Evolutionary conservation across 2,888 invertebrate genomes (phyloP).

Genomic region (Lycocerus yunnanus): DNA sequence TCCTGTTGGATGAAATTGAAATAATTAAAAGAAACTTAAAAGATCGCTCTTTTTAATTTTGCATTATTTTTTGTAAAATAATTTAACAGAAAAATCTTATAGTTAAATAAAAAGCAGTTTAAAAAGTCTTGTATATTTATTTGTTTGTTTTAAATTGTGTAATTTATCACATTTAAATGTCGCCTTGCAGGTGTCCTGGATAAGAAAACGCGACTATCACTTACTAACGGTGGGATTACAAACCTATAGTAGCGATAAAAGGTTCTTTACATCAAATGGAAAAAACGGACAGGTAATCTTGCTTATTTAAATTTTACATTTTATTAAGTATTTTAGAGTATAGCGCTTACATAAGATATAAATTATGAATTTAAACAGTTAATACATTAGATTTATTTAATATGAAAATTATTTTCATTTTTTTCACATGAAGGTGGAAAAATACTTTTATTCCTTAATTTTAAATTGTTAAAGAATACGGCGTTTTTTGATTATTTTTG

Average conservation of each 20-base stretch:
- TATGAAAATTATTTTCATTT: too few species aligned
- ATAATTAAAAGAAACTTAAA: background rate
- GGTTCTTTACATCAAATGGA: conserved; percentile 67
- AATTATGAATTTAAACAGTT: too few species aligned
- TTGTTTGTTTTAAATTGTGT: conserved; percentile 11
- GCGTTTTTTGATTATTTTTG: too few species aligned
- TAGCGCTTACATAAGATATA: too few species aligned
- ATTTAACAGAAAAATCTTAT: background rate
- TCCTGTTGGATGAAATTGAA: background rate
- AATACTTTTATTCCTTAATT: too few species aligned
- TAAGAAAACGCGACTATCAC: conserved; percentile 68
- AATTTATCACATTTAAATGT: conserved; percentile 17
- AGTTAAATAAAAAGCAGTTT: background rate
- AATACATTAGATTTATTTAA: too few species aligned
- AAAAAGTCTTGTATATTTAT: background rate
- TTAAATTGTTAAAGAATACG: too few species aligned
- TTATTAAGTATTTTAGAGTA: too few species aligned
- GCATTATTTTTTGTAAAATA: background rate
- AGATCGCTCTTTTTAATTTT: background rate
- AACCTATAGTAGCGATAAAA: conserved; percentile 68
- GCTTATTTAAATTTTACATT: background rate
- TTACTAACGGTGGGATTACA: conserved; percentile 67
- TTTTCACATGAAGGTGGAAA: too few species aligned
- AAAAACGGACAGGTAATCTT: conserved; percentile 60
- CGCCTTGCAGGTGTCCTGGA: conserved; percentile 70